Conservation (phyloP, 2,888 invertebrate genomes). For the Cabera pusaria region DNA sequence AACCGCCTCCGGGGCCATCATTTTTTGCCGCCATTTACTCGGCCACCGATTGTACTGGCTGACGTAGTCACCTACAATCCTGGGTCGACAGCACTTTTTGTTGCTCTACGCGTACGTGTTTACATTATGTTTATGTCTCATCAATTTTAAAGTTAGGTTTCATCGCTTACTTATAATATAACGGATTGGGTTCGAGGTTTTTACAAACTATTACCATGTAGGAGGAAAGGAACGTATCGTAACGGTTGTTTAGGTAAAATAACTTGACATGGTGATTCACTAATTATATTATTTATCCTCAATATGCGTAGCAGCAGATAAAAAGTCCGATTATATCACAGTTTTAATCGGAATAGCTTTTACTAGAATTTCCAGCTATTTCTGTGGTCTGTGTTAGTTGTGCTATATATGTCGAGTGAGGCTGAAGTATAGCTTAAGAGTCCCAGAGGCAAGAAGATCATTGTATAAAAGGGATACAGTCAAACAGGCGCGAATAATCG, state of each 20-base stretch:
- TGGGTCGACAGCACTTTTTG: slow-evolving; percentile 35
- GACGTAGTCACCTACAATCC: slow-evolving; percentile 56
- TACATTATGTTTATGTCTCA: slow-evolving; percentile 29
- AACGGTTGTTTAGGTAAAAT: slow-evolving; percentile 43
- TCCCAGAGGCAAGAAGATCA: too few relatives aligned
- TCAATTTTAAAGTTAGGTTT: slow-evolving; percentile 39
- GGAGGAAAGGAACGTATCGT: slow-evolving; percentile 39
- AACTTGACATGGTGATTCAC: slow-evolving; percentile 12
- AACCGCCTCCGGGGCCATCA: slow-evolving; percentile 60
- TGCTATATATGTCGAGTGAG: too few relatives aligned
- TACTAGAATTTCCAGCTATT: too few relatives aligned
- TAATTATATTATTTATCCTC: slow-evolving; percentile 17
- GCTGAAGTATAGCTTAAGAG: slow-evolving; percentile 45
- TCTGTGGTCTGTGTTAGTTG: too few relatives aligned
- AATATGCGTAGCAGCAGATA: too few relatives aligned
- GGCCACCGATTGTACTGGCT: slow-evolving; percentile 59
- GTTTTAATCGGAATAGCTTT: too few relatives aligned
- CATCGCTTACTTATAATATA: slow-evolving; percentile 38
- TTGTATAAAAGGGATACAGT: slow-evolving; percentile 58
- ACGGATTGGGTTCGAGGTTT: slow-evolving; percentile 44
- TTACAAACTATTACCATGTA: slow-evolving; percentile 41
- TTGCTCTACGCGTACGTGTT: slow-evolving; percentile 12
- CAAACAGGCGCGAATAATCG: slow-evolving; percentile 59
- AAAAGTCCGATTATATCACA: too few relatives aligned
- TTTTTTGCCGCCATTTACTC: slow-evolving; percentile 66